Evolutionary conservation across 1,140 invertebrate genomes (phyloP), one percentile per base, ranked within the genome.

Genomic region (Drosophila punjabiensis): DNA sequence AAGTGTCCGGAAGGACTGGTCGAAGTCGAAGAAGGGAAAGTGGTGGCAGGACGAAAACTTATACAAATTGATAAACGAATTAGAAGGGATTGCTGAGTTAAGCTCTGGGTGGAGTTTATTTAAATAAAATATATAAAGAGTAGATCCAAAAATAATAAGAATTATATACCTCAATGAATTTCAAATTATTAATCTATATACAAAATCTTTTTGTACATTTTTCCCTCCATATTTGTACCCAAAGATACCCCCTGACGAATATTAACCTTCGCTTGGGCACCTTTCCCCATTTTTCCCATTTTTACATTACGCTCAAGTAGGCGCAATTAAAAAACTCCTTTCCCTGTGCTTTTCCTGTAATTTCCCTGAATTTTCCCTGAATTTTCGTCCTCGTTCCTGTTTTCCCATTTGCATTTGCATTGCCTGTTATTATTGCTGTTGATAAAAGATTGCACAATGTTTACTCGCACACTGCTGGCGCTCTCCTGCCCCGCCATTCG

Each of bases 391-490:
- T 50, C 24, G 6, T 35, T 37, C 55, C 35, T 20, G 7, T 13
- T 24, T 56, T 43, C 64, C 65, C 65, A 78, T 78, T 78, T 77
- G 64, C 69, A 62, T 78, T 61, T 45, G 52, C 56, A 78, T 68
- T 78, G 75, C 76, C 76, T 77, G 79, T 66, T 83, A 86, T 64
- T 87, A 86, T 65, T 84, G 84, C 69, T 81, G 85, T 85, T 89
- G 85, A 88, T 88, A 88, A 88, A 85, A 85, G 85, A 88, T 88
- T 89, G 85, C 75, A 85, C 74, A 81, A 45, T 85, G 82, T 84
- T 84, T 86, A 83, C 81, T 79, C 69, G 79, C 77, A 64, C 70
- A 59, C 11, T 60, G 18, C 20, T 6, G 39, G 48, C 30, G 33
- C 20, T 10, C 32, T 20, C 24, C 35, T 11, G 3, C 3, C 24